Evolutionary conservation across 2,888 invertebrate species (phyloP).

Genomic region (Cancer borealis): DNA sequence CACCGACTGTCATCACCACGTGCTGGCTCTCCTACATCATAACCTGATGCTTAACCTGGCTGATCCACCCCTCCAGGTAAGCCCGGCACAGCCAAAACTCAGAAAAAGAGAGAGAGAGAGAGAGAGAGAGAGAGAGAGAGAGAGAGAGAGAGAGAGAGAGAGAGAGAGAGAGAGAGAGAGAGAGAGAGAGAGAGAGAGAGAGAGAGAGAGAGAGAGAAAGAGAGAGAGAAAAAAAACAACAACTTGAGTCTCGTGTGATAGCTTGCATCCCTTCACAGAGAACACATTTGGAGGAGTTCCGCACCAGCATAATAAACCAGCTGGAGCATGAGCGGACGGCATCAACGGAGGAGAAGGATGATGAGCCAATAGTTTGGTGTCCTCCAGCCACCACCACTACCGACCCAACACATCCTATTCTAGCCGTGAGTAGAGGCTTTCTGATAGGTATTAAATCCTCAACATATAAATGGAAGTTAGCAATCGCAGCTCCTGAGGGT

Average conservation of each 20-base stretch:
- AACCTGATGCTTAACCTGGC: constrained; percentile 69
- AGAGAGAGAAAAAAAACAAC: constrained; percentile 21
- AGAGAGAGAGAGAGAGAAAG: constrained; percentile 56
- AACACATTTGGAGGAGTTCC: neutral
- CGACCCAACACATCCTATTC: neutral
- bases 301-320: neutral
- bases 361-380: neutral
- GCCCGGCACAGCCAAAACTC: neutral
- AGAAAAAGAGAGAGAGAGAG: neutral
- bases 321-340: constrained; percentile 16
- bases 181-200: constrained; percentile 54
- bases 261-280: neutral
- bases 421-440: neutral
- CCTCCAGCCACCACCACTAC: neutral
- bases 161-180: constrained; percentile 50
- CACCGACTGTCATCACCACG: constrained; percentile 76
- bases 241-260: neutral
- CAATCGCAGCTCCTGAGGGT: too few relatives aligned
- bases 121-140: constrained; percentile 52
- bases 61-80: constrained; percentile 51
- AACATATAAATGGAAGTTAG: too few relatives aligned
- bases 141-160: constrained; percentile 46
- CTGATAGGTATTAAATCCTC: too few relatives aligned
- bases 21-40: constrained; percentile 73
- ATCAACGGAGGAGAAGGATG: neutral